A percentile compares a stretch with the other conserved stretches of the same genome.
phyloP scores from a whole-genome alignment of 35 echinoderm and acorn worm species.

The Anneissia japonica region DNA sequence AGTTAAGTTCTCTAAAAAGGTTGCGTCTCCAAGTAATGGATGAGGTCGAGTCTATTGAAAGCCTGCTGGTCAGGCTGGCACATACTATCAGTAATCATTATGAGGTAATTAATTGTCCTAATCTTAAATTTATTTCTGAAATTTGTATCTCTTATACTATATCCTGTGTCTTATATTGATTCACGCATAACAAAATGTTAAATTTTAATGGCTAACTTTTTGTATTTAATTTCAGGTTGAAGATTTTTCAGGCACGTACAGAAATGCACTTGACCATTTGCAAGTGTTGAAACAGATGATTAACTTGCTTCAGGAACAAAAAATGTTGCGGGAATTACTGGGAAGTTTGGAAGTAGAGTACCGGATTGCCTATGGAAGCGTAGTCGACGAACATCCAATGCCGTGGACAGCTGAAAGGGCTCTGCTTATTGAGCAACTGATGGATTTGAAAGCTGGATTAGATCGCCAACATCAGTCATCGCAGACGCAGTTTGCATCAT shows the following conservation, averaged over 20 bases:
- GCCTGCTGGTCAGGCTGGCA: neutral
- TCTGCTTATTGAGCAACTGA: neutral
- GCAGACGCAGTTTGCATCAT: neutral
- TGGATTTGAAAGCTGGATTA: neutral
- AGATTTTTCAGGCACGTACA: neutral
- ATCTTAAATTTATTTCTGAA: too few relatives aligned
- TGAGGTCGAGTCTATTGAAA: neutral
- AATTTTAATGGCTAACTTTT: too few relatives aligned
- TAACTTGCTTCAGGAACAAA: neutral
- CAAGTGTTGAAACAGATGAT: neutral
- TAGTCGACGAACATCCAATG: neutral
- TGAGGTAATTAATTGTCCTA: too few relatives aligned
- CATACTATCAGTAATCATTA: neutral
- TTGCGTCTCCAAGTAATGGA: neutral
- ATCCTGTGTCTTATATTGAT: too few relatives aligned
- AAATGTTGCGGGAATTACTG: neutral
- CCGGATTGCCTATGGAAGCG: neutral
- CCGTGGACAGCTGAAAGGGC: neutral
- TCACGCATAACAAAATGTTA: too few relatives aligned
- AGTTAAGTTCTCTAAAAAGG: neutral
- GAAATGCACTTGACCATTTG: neutral
- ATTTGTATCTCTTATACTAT: too few relatives aligned
- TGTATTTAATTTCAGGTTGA: neutral
- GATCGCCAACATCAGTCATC: neutral
- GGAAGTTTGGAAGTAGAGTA: neutral